These are phyloP conservation scores for Drosophila ficusphila DNA, from an alignment of 1,140 invertebrate species.

Conservation along the genomic window DNA sequence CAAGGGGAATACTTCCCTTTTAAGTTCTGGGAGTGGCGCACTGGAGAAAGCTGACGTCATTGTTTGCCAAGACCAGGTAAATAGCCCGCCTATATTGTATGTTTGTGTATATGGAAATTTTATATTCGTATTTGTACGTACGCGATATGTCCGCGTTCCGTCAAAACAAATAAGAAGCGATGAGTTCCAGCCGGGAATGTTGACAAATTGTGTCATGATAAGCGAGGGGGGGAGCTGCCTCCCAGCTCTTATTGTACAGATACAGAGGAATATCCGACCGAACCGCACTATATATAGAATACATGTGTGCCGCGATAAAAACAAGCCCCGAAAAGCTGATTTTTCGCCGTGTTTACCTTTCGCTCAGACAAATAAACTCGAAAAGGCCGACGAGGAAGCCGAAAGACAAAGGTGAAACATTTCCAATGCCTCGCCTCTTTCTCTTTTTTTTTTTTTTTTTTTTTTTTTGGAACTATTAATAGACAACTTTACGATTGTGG, in stretches of 20 bases:
- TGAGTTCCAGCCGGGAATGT: constrained; percentile 35
- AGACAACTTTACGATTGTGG: constrained; percentile 20
- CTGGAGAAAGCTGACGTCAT: constrained; percentile 59
- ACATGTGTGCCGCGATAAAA: constrained; percentile 9
- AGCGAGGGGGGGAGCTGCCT: constrained; percentile 24
- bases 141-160: constrained; percentile 32
- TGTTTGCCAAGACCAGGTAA: constrained; percentile 52
- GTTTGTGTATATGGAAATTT: constrained; percentile 49
- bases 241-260: constrained; percentile 4
- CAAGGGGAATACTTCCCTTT: background rate
- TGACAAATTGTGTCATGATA: constrained; percentile 64
- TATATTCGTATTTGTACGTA: constrained; percentile 2
- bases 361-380: constrained; percentile 33
- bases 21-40: constrained; percentile 17
- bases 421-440: constrained; percentile 5
- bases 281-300: constrained; percentile 20
- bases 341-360: constrained; percentile 43
- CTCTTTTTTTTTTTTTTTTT: constrained; percentile 1
- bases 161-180: constrained; percentile 47
- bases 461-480: constrained; percentile 11
- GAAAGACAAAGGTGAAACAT: constrained; percentile 17
- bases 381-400: constrained; percentile 22
- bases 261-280: constrained; percentile 16
- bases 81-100: constrained; percentile 20
- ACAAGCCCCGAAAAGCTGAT: constrained; percentile 27